Base-by-base conservation (phyloP, 92 coral and sea anemone genomes). In the Nematostella vectensis region DNA sequence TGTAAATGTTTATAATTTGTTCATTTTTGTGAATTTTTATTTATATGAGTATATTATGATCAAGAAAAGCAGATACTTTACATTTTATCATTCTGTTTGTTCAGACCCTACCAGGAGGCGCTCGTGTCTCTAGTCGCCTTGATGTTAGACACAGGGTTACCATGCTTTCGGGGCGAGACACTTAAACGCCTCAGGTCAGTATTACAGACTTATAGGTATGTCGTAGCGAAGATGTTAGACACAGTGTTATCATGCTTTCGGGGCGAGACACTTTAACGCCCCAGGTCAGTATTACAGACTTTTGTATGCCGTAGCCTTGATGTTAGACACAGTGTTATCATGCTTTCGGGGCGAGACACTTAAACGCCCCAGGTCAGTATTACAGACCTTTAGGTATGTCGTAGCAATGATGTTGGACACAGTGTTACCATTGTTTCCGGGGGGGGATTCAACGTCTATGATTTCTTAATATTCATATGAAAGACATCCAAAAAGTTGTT, bases 151-250 rank as follows among this genome's bases (percentile, higher is more conserved):
- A 93, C 99, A 2, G 99, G 99, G 9, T 76, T 93, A 31, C 99
- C 99, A 15, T 93, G 99, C 75, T 93, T 93, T 69, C 76, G 99
- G 68, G 99, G 99, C 31, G 99, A 93, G 51, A 93, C 99, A 1
- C 60, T 93, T 11, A 91, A 86, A 61, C 76, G 98, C 68, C 75
- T 91, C 17, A 77, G 98, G 98, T 86, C 39, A 58, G 48, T 9
- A 18, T 8, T 33, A 33, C 8, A 33, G 40, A n/a, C n/a, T n/a
- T n/a, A n/a, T n/a, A n/a, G n/a, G n/a, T n/a, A n/a, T n/a, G n/a
- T n/a, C 15, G 22, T 28, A 10, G 44, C 44, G 16, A 37, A 37
- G 44, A 10, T 37, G 10, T 37, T n/a, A 37, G 10, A n/a, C 44
- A 37, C 10, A 37, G 11, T n/a, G n/a, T n/a, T n/a, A n/a, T n/a